Conservation (phyloP, 2,888 invertebrate species). For the Apodemia zela region DNA sequence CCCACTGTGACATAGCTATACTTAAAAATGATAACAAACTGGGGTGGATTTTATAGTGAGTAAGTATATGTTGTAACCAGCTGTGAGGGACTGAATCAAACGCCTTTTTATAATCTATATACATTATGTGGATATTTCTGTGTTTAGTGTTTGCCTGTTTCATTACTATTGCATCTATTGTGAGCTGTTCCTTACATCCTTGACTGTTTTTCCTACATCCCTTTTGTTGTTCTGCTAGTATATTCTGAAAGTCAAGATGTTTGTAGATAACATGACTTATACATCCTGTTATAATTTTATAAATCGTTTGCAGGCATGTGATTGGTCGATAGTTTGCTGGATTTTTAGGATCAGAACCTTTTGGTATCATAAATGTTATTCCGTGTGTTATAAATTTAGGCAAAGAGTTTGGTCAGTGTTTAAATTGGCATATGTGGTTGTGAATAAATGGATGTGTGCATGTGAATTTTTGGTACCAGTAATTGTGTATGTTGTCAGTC, state of each 20-base stretch:
- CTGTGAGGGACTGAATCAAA: conserved; percentile 26
- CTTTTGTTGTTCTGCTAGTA: conserved; percentile 23
- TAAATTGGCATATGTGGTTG: conserved; percentile 25
- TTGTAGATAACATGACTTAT: conserved; percentile 21
- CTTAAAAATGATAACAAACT: not conserved
- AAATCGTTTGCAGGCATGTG: conserved; percentile 28
- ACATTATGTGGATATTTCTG: conserved; percentile 18
- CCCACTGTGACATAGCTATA: conserved; percentile 23
- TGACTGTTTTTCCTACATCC: not conserved
- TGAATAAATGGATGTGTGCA: too few species aligned
- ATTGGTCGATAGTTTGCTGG: conserved; percentile 27
- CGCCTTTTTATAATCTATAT: conserved; percentile 25
- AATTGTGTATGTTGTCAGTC: too few species aligned
- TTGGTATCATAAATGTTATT: conserved; percentile 31
- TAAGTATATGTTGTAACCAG: conserved; percentile 21
- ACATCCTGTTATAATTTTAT: conserved; percentile 28
- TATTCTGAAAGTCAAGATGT: conserved; percentile 19
- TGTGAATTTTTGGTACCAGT: too few species aligned
- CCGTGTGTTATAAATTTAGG: conserved; percentile 27
- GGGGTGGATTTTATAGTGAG: not conserved
- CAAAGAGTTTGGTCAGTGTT: not conserved
- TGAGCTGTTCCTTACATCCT: not conserved
- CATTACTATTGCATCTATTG: not conserved
- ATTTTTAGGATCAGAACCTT: conserved; percentile 20
- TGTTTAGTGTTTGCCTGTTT: not conserved